A percentile compares a stretch with the other conserved stretches of the same genome.
Evolutionary conservation across 2,888 invertebrate genomes (phyloP).

Genomic region (Eremobia ochroleuca): DNA sequence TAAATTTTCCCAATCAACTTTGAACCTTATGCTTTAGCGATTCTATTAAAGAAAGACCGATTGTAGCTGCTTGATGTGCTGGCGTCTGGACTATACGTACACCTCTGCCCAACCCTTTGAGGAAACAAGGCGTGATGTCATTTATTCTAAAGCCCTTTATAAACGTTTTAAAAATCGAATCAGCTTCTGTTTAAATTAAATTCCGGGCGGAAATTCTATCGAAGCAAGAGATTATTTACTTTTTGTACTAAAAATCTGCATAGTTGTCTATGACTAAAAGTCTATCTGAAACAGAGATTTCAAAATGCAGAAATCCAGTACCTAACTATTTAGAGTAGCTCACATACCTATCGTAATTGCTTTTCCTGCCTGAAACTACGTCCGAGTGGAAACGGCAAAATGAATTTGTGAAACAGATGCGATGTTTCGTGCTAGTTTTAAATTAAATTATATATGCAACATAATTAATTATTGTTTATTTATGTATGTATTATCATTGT

Average conservation of each 20-base stretch:
- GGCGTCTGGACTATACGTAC: too few relatives aligned
- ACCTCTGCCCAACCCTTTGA: too few relatives aligned
- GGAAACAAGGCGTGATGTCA: too few relatives aligned
- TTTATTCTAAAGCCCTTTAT: too few relatives aligned
- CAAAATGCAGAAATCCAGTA: background rate
- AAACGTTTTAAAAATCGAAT: background rate
- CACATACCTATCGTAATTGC: conserved; percentile 31
- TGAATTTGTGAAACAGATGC: conserved; percentile 5
- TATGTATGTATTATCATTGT: too few relatives aligned
- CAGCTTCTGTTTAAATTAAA: background rate
- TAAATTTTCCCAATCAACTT: too few relatives aligned
- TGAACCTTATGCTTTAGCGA: too few relatives aligned
- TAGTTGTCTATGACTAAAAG: background rate
- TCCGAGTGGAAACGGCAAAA: background rate
- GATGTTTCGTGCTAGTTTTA: too few relatives aligned
- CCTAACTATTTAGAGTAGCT: background rate
- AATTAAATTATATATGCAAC: too few relatives aligned
- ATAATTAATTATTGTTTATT: too few relatives aligned
- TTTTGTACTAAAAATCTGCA: background rate
- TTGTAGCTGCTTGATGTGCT: too few relatives aligned
- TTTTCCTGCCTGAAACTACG: conserved; percentile 16
- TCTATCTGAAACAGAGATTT: background rate
- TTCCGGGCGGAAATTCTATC: conserved; percentile 4
- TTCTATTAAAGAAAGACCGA: too few relatives aligned
- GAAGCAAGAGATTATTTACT: background rate